A percentile compares a stretch with the other conserved stretches of the same genome.
Conservation (phyloP, 2,113 vertebrate genomes). For the Proterorhinus semilunaris region DNA sequence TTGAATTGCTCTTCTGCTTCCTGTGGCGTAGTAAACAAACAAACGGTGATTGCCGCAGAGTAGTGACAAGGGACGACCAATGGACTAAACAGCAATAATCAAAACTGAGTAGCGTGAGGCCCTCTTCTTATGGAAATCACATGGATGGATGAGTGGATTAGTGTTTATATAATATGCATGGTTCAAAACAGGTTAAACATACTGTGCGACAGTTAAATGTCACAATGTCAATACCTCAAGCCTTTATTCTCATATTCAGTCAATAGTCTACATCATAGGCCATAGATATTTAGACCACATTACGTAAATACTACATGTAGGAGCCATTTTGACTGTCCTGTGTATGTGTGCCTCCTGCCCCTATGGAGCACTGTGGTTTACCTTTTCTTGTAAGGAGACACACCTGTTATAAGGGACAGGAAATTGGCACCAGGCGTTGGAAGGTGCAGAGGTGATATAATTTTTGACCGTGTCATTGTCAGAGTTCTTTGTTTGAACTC, state of each 20-base stretch:
- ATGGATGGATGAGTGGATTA: slow-evolving; percentile 6
- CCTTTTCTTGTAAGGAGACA: too few species aligned
- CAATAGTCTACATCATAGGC: background rate
- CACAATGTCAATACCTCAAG: background rate
- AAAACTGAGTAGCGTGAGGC: slow-evolving; percentile 27
- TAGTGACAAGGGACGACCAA: slow-evolving; percentile 37
- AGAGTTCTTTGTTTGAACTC: too few species aligned
- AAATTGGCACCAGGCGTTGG: too few species aligned
- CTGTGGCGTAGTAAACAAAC: slow-evolving; percentile 37
- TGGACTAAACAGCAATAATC: slow-evolving; percentile 41
- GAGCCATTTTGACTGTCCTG: too few species aligned
- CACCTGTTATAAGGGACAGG: too few species aligned
- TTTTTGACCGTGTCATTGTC: too few species aligned
- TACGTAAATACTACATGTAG: too few species aligned
- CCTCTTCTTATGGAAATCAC: slow-evolving; percentile 24
- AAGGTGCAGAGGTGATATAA: too few species aligned
- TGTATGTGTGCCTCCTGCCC: too few species aligned
- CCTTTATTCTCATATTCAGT: background rate
- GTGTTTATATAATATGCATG: slow-evolving; percentile 3
- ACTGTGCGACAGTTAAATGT: background rate
- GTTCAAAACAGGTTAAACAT: background rate
- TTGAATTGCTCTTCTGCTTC: slow-evolving; percentile 20
- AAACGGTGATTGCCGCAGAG: slow-evolving; percentile 49
- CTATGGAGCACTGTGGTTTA: too few species aligned
- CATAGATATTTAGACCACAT: too few species aligned